Evolutionary conservation across 2,797 vertebrate species (phyloP).

Genomic region (Platyrinchus mystaceus): DNA sequence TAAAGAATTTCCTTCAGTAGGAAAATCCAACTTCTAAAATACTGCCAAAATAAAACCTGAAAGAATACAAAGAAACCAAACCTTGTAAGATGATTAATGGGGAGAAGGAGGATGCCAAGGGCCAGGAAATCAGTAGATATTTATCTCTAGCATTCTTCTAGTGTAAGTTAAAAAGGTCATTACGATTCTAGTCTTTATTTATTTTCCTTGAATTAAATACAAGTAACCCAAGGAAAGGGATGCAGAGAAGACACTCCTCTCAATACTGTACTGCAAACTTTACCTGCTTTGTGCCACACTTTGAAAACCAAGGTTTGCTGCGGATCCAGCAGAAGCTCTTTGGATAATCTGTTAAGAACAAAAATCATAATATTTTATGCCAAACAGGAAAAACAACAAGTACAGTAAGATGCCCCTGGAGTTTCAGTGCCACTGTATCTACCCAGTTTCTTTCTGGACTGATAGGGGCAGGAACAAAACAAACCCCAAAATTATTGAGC

Average conservation of each 20-base stretch:
- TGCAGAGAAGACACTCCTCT: neutral
- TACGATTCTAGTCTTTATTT: neutral
- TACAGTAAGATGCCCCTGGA: neutral
- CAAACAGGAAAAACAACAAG: neutral
- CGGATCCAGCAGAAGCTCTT: conserved; percentile 90
- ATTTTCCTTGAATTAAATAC: neutral
- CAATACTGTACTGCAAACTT: neutral
- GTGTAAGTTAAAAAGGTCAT: neutral
- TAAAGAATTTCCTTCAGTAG: neutral
- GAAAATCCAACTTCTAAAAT: neutral
- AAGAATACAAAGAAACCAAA: neutral
- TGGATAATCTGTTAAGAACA: conserved; percentile 78
- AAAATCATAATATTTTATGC: neutral
- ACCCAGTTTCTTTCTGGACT: neutral
- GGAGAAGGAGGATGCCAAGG: neutral
- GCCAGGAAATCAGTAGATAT: neutral
- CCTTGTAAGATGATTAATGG: neutral
- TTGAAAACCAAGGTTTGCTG: conserved; percentile 94
- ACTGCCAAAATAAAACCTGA: neutral
- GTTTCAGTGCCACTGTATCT: neutral
- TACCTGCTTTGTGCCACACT: conserved; percentile 98
- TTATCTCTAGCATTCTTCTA: neutral
- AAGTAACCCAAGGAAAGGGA: neutral
- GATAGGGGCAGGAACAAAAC: neutral
- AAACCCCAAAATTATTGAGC: neutral